A percentile compares a stretch with the other conserved stretches of the same genome.
These are phyloP conservation scores for Fragum sueziense DNA, from an alignment of 2,888 invertebrate genomes.

Conservation along the genomic window DNA sequence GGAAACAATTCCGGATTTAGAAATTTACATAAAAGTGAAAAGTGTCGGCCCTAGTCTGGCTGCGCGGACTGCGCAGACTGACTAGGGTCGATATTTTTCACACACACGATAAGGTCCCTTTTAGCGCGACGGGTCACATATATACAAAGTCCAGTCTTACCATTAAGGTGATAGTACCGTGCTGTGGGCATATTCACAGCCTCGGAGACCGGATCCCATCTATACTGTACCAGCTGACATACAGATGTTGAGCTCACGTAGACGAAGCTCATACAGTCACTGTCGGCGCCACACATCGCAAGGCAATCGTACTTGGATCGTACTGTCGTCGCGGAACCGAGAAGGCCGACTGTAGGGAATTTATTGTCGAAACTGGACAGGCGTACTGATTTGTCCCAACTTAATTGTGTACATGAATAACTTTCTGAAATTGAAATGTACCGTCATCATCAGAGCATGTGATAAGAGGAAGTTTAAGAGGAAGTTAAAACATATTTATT, in stretches of 20 bases:
- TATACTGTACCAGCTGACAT: background rate
- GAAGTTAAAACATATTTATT: too few relatives aligned
- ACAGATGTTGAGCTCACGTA: background rate
- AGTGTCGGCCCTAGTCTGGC: too few relatives aligned
- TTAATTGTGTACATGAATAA: background rate
- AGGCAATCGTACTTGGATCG: background rate
- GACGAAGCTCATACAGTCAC: conserved; percentile 1
- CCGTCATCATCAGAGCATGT: too few relatives aligned
- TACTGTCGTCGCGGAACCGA: background rate
- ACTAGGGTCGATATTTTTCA: too few relatives aligned
- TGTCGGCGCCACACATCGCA: background rate
- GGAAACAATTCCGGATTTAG: too few relatives aligned
- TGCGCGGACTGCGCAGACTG: too few relatives aligned
- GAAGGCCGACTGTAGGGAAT: background rate
- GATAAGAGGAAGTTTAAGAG: too few relatives aligned
- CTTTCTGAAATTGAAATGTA: background rate
- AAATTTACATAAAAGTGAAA: too few relatives aligned
- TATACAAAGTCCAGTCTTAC: too few relatives aligned
- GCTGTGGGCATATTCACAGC: background rate
- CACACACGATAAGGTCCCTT: too few relatives aligned
- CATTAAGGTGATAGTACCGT: background rate
- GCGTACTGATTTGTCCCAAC: background rate
- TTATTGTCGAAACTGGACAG: background rate
- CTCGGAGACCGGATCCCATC: background rate
- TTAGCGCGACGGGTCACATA: too few relatives aligned